Conservation (phyloP, 2,888 invertebrate species). For the Iphiclides podalirius region DNA sequence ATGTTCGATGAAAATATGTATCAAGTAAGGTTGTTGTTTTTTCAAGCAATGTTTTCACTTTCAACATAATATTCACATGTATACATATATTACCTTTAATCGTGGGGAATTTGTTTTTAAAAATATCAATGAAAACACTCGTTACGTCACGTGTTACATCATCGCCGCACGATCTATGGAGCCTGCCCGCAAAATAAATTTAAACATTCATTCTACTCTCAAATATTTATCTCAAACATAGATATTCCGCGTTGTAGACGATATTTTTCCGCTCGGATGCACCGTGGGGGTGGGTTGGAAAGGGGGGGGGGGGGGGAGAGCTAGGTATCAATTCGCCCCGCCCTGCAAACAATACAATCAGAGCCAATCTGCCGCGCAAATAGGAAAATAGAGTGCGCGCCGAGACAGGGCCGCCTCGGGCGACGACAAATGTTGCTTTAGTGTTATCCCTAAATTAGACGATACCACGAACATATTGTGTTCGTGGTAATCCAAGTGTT, state of each 20-base stretch:
- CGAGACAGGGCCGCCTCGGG: conserved; percentile 63
- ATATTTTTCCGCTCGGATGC: conserved; percentile 68
- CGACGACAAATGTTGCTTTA: conserved; percentile 25
- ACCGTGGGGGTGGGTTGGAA: conserved; percentile 36
- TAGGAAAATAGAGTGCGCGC: conserved; percentile 78
- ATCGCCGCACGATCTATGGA: conserved; percentile 15
- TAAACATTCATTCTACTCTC: conserved; percentile 59
- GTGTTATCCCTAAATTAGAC: conserved; percentile 25
- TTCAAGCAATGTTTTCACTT: too few species aligned
- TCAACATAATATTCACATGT: too few species aligned
- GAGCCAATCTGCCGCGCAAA: conserved; percentile 79
- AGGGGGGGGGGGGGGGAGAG: conserved; percentile 30
- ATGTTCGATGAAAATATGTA: too few species aligned
- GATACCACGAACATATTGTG: conserved; percentile 5
- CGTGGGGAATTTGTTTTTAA: too few species aligned
- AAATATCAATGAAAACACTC: too few species aligned
- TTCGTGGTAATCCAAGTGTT: too few species aligned
- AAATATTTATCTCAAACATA: conserved; percentile 69
- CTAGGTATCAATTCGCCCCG: conserved; percentile 53
- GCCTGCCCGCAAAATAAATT: conserved; percentile 38
- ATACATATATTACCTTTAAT: too few species aligned
- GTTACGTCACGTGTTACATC: not conserved
- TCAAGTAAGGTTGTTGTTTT: too few species aligned
- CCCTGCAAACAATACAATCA: conserved; percentile 78
- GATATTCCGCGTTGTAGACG: conserved; percentile 56